Conservation (phyloP, 2,113 vertebrate genomes). For the Brevimyrus niger region DNA sequence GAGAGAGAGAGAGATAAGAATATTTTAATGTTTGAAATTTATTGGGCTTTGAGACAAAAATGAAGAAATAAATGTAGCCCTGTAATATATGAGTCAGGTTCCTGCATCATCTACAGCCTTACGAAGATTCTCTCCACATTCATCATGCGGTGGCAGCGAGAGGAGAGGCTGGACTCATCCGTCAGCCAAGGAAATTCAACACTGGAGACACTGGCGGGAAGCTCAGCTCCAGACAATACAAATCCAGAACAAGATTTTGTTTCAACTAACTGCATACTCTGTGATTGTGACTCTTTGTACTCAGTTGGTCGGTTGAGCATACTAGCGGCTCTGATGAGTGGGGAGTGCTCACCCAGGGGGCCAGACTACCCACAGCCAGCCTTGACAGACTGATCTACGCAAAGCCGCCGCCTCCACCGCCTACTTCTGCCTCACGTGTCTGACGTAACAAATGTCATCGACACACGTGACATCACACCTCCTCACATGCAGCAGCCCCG, state of each 20-base stretch:
- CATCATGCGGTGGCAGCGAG: neutral
- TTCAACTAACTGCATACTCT: neutral
- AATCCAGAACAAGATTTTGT: neutral
- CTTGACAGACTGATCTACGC: neutral
- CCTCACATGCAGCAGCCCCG: neutral
- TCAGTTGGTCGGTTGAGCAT: neutral
- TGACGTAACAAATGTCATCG: neutral
- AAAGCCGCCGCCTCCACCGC: neutral
- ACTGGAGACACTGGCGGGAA: neutral
- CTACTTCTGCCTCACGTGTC: neutral
- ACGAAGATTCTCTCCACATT: neutral
- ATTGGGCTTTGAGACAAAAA: neutral
- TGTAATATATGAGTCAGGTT: neutral
- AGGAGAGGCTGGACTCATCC: neutral
- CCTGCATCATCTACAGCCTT: neutral
- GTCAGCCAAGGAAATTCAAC: neutral
- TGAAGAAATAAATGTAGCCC: neutral
- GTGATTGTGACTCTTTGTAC: neutral
- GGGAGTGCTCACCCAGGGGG: neutral
- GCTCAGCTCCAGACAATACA: neutral
- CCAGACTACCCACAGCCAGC: neutral
- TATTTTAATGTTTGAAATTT: neutral
- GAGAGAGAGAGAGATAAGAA: neutral
- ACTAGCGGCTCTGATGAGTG: neutral
- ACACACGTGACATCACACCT: neutral